phyloP scores from a whole-genome alignment of 2,113 vertebrate species.

The Rana temporaria region DNA sequence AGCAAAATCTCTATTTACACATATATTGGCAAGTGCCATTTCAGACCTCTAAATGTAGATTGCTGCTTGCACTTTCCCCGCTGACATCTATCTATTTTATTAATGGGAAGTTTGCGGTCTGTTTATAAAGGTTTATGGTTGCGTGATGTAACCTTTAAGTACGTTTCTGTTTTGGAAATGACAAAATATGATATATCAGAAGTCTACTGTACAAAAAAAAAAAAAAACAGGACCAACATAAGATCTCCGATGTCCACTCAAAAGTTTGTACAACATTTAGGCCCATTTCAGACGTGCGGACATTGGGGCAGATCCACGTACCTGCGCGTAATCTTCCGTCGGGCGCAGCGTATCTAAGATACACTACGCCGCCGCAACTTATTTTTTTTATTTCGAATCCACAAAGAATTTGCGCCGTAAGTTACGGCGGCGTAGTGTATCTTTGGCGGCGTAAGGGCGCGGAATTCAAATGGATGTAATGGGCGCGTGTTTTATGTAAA shows the following conservation, averaged over 20 bases:
- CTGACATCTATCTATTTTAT: not conserved
- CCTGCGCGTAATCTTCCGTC: too few relatives aligned
- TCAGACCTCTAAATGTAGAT: not conserved
- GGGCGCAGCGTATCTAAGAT: too few relatives aligned
- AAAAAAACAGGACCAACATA: not conserved
- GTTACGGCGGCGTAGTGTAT: too few relatives aligned
- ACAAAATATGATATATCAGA: not conserved
- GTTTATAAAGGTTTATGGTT: not conserved
- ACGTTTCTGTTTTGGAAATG: not conserved
- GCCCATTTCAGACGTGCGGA: too few relatives aligned
- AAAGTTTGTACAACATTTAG: not conserved
- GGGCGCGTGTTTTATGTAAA: too few relatives aligned
- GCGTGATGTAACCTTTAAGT: not conserved
- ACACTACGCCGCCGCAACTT: too few relatives aligned
- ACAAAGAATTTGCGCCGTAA: too few relatives aligned
- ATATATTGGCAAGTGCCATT: not conserved
- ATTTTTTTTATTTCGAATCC: too few relatives aligned
- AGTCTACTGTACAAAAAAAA: not conserved
- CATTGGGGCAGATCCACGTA: too few relatives aligned
- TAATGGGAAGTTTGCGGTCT: not conserved
- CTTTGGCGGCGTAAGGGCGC: too few relatives aligned
- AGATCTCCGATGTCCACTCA: not conserved
- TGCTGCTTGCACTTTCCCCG: not conserved
- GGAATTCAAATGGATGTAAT: too few relatives aligned
- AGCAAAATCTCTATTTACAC: conserved; percentile 7